These are phyloP conservation scores for Cryptocephalus moraei DNA, from an alignment of 2,888 invertebrate genomes.

Conservation along the genomic window DNA sequence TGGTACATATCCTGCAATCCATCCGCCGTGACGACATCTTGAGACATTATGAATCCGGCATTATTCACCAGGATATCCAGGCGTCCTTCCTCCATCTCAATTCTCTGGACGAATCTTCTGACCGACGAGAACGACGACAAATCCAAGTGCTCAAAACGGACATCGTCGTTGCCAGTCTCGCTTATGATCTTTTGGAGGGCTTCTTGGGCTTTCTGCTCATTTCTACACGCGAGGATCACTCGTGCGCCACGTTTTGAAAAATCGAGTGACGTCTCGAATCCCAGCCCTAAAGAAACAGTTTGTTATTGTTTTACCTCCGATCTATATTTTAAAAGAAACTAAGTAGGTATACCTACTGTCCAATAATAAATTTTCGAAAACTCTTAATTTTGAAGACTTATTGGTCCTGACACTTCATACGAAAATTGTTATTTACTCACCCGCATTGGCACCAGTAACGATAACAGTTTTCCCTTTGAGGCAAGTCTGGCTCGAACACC, in stretches of 20 bases:
- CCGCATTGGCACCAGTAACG: too few relatives aligned
- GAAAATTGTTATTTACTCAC: too few relatives aligned
- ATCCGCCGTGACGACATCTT: slow-evolving; percentile 43
- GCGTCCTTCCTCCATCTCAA: slow-evolving; percentile 42
- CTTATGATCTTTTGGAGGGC: slow-evolving; percentile 22
- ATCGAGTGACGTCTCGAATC: slow-evolving; percentile 32
- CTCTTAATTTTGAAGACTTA: too few relatives aligned
- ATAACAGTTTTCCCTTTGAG: too few relatives aligned
- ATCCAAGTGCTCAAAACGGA: slow-evolving; percentile 39
- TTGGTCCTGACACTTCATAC: too few relatives aligned
- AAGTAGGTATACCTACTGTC: too few relatives aligned
- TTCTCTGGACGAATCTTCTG: slow-evolving; percentile 48
- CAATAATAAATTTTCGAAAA: too few relatives aligned
- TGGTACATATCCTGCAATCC: slow-evolving; percentile 54
- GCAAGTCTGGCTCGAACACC: too few relatives aligned
- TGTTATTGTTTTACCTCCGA: too few relatives aligned
- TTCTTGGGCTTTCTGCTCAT: slow-evolving; percentile 19
- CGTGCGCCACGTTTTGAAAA: slow-evolving; percentile 40
- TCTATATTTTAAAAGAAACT: too few relatives aligned
- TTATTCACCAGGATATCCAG: slow-evolving; percentile 55
- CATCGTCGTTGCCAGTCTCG: slow-evolving; percentile 26
- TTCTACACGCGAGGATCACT: slow-evolving; percentile 43
- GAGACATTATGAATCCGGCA: slow-evolving; percentile 45
- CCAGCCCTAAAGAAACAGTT: slow-evolving; percentile 28
- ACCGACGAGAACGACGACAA: slow-evolving; percentile 44